phyloP scores from a whole-genome alignment of 2,113 vertebrate genomes.

The Bettongia penicillata region DNA sequence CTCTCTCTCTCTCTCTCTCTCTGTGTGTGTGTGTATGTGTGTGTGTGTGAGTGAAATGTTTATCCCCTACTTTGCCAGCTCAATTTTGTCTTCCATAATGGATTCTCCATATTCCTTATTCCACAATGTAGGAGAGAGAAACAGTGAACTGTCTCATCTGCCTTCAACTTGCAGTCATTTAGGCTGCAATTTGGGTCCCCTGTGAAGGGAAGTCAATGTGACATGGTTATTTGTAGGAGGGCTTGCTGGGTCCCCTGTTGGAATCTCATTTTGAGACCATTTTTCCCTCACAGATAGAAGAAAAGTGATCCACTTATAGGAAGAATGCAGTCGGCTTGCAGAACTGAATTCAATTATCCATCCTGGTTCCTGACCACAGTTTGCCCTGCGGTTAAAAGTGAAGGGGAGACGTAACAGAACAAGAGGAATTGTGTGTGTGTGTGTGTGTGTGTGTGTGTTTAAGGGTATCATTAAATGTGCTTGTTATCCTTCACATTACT shows the following conservation, averaged over 20 bases:
- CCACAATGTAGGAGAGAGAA: not conserved
- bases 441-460: not conserved
- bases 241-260: slow-evolving; percentile 59
- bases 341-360: slow-evolving; percentile 71
- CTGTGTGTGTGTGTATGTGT: too few relatives aligned
- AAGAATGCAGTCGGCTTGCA: slow-evolving; percentile 56
- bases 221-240: slow-evolving; percentile 52
- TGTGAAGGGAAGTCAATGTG: slow-evolving; percentile 69
- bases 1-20: too few relatives aligned
- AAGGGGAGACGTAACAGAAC: slow-evolving; percentile 19
- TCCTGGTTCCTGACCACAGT: slow-evolving; percentile 37
- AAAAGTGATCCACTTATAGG: slow-evolving; percentile 62
- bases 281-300: slow-evolving; percentile 70
- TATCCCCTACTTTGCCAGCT: not conserved
- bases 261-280: slow-evolving; percentile 75
- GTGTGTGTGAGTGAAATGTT: too few relatives aligned
- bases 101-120: not conserved
- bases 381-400: slow-evolving; percentile 43
- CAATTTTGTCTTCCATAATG: not conserved
- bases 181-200: slow-evolving; percentile 64
- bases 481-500: slow-evolving; percentile 48
- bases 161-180: slow-evolving; percentile 38
- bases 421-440: slow-evolving; percentile 8
- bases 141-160: slow-evolving; percentile 2
- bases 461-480: slow-evolving; percentile 62